Evolutionary conservation across 2,797 vertebrate species (phyloP).

Genomic region (Ispidina picta): DNA sequence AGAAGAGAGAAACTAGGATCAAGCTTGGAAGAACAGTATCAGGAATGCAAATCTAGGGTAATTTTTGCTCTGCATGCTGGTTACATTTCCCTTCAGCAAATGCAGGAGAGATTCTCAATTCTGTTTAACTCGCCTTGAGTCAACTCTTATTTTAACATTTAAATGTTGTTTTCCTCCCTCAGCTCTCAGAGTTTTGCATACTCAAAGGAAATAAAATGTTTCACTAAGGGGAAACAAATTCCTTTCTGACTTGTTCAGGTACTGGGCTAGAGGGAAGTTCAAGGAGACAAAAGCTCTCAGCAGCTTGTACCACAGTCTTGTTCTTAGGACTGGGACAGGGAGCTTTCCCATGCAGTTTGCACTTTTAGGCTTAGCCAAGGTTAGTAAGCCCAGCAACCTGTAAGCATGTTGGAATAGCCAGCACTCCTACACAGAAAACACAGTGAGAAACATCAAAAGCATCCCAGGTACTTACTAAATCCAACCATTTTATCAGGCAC

Average conservation of each 20-base stretch:
- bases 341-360: not conserved
- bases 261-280: not conserved
- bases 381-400: not conserved
- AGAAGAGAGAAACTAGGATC: conserved; percentile 38
- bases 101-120: not conserved
- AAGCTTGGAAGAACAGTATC: not conserved
- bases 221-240: not conserved
- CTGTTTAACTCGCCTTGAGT: not conserved
- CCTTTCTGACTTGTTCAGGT: not conserved
- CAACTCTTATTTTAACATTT: conserved; percentile 5
- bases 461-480: conserved; percentile 92
- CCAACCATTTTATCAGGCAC: conserved; percentile 99
- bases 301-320: not conserved
- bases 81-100: not conserved
- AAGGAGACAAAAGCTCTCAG: not conserved
- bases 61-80: not conserved
- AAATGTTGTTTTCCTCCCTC: not conserved
- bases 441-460: not conserved
- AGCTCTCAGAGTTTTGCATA: not conserved
- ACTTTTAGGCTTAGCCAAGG: not conserved
- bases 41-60: not conserved
- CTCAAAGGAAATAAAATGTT: not conserved
- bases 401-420: not conserved
- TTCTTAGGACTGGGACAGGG: not conserved
- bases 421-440: not conserved